These are phyloP conservation scores for Xiphias gladius DNA, from an alignment of 2,113 vertebrate species.

Conservation along the genomic window DNA sequence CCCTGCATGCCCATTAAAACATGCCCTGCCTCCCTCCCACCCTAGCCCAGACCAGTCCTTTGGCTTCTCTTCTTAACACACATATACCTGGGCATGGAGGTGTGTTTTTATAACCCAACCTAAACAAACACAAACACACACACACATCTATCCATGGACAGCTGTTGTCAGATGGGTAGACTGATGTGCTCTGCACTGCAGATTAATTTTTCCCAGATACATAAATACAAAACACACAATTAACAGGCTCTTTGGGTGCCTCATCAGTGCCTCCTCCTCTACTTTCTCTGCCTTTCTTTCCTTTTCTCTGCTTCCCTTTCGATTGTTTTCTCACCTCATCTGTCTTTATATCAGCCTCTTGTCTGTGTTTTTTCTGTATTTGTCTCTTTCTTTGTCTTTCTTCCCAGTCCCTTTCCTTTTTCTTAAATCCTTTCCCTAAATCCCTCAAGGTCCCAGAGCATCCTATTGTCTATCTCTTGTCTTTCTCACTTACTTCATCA, in stretches of 20 bases:
- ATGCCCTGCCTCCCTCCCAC: constrained; percentile 61
- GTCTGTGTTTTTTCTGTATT: constrained; percentile 57
- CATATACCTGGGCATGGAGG: background rate
- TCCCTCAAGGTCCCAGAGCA: constrained; percentile 56
- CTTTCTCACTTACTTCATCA: constrained; percentile 72
- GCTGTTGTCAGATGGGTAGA: constrained; percentile 78
- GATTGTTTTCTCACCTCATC: constrained; percentile 62
- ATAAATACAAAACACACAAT: constrained; percentile 11
- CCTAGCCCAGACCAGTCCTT: background rate
- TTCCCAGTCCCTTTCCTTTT: constrained; percentile 36
- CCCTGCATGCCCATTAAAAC: constrained; percentile 54
- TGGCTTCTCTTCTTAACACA: constrained; percentile 24
- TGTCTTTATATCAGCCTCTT: constrained; percentile 59
- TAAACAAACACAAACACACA: constrained; percentile 22
- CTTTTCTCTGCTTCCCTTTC: constrained; percentile 13
- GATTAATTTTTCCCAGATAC: constrained; percentile 52
- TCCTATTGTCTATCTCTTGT: constrained; percentile 71
- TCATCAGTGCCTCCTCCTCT: constrained; percentile 22
- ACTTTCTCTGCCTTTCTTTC: constrained; percentile 9
- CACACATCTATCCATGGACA: constrained; percentile 61
- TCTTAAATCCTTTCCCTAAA: constrained; percentile 44
- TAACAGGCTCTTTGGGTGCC: constrained; percentile 2
- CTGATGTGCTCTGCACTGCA: constrained; percentile 81
- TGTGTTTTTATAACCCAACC: constrained; percentile 16
- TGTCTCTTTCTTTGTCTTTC: constrained; percentile 47